Percentiles rank a stretch among this genome's conserved stretches.
Evolutionary conservation across 2,888 invertebrate genomes (phyloP).

Genomic region (Plutella xylostella): DNA sequence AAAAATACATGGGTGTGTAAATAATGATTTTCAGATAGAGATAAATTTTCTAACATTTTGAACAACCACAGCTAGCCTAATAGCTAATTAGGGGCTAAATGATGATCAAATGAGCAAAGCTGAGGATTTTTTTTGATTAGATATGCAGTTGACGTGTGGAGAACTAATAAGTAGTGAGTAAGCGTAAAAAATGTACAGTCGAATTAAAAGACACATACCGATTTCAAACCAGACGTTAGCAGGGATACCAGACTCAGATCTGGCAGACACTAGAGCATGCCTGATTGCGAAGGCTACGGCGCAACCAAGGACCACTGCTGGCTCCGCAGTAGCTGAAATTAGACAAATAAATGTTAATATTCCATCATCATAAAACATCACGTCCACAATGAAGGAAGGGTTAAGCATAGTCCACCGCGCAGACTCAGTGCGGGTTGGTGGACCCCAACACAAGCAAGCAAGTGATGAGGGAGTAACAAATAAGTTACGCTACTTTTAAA

Average conservation of each 20-base stretch:
- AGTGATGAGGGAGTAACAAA: not conserved
- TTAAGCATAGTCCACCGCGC: too few species aligned
- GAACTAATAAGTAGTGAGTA: not conserved
- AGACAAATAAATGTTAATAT: not conserved
- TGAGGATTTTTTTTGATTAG: not conserved
- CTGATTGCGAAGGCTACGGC: not conserved
- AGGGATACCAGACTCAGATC: not conserved
- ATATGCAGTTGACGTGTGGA: not conserved
- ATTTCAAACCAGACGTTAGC: not conserved
- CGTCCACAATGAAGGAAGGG: too few species aligned
- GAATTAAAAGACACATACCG: not conserved
- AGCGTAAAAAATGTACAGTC: not conserved
- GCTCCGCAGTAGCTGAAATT: not conserved
- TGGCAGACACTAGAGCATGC: not conserved
- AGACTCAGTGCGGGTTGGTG: conserved; percentile 19
- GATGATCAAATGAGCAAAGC: not conserved
- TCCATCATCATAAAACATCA: not conserved
- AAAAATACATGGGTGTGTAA: not conserved
- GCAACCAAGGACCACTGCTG: not conserved
- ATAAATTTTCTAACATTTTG: not conserved
- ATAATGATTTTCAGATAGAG: not conserved
- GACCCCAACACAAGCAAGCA: not conserved
- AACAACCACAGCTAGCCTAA: not conserved
- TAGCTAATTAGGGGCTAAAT: not conserved
- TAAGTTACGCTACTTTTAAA: not conserved